These are phyloP conservation scores for Ifrita kowaldi DNA, from an alignment of 2,113 vertebrate genomes.

Conservation along the genomic window DNA sequence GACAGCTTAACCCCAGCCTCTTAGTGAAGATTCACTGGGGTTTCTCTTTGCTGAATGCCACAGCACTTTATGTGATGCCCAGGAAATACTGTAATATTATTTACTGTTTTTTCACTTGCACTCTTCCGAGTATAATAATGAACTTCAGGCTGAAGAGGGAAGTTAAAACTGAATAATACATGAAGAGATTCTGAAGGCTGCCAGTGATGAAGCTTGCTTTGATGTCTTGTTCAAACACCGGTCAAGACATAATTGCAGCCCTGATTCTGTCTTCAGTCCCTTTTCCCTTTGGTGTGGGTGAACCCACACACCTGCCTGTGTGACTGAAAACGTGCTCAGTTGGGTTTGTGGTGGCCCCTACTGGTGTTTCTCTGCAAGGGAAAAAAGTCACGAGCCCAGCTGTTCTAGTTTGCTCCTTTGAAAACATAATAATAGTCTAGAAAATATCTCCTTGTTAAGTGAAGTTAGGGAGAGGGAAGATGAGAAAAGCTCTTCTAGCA, in stretches of 20 bases:
- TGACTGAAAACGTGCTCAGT: not conserved
- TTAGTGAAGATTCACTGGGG: not conserved
- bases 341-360: conserved; percentile 48
- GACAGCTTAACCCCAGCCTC: not conserved
- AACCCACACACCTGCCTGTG: not conserved
- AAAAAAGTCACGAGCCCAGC: not conserved
- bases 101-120: not conserved
- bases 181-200: not conserved
- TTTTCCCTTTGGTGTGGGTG: not conserved
- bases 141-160: not conserved
- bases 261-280: not conserved
- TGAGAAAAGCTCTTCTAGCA: not conserved
- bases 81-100: not conserved
- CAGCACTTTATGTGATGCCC: not conserved
- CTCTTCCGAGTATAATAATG: not conserved
- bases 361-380: conserved; percentile 33
- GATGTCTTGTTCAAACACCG: not conserved
- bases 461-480: not conserved
- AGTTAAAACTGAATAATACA: not conserved
- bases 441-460: not conserved
- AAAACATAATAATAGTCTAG: not conserved
- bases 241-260: not conserved
- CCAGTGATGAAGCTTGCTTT: not conserved
- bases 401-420: not conserved
- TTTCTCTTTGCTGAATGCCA: not conserved